Percentiles rank a stretch among this genome's conserved stretches.
Evolutionary conservation across 2,797 vertebrate species (phyloP).

Genomic region (Avahi laniger): DNA sequence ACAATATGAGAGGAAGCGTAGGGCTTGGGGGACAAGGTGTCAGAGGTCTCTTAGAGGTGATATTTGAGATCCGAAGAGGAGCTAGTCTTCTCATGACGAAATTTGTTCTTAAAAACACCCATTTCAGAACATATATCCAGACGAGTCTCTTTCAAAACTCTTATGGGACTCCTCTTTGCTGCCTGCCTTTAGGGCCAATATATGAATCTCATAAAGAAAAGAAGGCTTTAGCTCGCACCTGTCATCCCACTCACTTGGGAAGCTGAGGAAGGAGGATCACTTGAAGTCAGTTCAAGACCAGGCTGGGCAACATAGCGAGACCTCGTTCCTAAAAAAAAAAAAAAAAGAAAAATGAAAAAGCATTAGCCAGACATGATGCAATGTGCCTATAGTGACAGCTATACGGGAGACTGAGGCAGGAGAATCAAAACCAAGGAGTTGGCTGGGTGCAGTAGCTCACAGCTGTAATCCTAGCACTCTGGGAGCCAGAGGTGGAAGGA

Average conservation of each 20-base stretch:
- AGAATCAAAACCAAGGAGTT: too few species aligned
- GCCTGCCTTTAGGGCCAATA: background rate
- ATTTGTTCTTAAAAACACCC: background rate
- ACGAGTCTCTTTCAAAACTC: background rate
- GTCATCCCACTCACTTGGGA: background rate
- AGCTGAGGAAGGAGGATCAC: background rate
- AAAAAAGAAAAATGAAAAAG: too few species aligned
- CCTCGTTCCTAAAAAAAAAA: too few species aligned
- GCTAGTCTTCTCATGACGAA: background rate
- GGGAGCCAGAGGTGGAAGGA: background rate
- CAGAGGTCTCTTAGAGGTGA: background rate
- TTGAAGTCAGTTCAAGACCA: background rate
- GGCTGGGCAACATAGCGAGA: background rate
- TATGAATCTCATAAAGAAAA: background rate
- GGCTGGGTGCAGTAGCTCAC: too few species aligned
- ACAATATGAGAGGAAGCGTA: background rate
- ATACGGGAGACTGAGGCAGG: too few species aligned
- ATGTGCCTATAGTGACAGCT: too few species aligned
- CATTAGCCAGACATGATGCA: too few species aligned
- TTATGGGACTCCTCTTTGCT: background rate
- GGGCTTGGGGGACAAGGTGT: background rate
- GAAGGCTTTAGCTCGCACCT: background rate
- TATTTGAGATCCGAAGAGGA: constrained; percentile 4
- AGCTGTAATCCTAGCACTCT: background rate
- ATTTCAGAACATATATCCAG: background rate